phyloP scores from a whole-genome alignment of 2,797 vertebrate genomes.

The Mus minutoides region DNA sequence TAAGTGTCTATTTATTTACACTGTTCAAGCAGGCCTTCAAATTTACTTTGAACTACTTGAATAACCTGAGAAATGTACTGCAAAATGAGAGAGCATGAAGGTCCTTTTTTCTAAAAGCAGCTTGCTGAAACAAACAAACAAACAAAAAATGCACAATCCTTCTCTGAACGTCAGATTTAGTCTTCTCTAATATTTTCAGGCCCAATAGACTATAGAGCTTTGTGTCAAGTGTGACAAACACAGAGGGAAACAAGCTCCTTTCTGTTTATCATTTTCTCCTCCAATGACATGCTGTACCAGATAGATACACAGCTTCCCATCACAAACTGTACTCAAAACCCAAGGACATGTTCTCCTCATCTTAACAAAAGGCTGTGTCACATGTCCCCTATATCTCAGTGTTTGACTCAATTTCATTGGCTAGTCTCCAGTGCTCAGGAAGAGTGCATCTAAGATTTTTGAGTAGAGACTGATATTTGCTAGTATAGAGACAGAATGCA shows the following conservation, averaged over 20 bases:
- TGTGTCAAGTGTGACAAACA: background rate
- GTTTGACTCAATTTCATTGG: background rate
- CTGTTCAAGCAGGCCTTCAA: slow-evolving; percentile 35
- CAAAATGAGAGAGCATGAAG: background rate
- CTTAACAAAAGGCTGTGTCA: background rate
- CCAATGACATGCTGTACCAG: background rate
- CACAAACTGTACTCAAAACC: fast-evolving
- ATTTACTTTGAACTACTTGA: background rate
- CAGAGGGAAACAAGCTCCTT: background rate
- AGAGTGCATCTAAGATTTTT: background rate
- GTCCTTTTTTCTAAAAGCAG: background rate
- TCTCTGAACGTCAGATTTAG: background rate
- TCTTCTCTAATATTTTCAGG: background rate
- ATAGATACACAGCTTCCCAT: background rate
- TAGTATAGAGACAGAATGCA: background rate
- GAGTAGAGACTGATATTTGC: background rate
- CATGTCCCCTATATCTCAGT: background rate
- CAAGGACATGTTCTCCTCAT: background rate
- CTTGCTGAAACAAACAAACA: background rate
- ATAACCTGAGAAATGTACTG: background rate
- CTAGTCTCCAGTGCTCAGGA: background rate
- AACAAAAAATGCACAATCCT: background rate
- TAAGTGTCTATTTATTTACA: background rate
- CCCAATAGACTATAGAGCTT: background rate
- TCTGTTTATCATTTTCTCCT: background rate